A percentile compares a stretch with the other conserved stretches of the same genome.
These are phyloP conservation scores for Aphelenchoides bicaudatus DNA, from an alignment of 2,888 invertebrate genomes.

Conservation along the genomic window DNA sequence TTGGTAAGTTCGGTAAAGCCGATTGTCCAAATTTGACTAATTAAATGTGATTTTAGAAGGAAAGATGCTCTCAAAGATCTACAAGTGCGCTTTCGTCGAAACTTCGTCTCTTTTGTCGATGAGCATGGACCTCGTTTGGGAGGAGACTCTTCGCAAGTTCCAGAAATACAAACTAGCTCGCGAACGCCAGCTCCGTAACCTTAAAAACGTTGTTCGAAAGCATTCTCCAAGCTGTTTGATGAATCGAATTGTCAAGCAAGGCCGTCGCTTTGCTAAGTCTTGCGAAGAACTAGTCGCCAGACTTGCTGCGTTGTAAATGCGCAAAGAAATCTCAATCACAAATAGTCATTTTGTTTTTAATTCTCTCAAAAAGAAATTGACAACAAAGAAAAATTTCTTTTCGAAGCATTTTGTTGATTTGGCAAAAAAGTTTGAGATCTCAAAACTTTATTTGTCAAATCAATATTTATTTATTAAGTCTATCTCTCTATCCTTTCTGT, in stretches of 20 bases:
- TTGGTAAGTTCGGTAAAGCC: conserved; percentile 36
- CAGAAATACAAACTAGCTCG: conserved; percentile 30
- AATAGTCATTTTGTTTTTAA: too few species aligned
- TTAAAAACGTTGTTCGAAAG: conserved; percentile 3
- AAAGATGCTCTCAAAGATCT: conserved; percentile 52
- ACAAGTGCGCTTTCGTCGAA: conserved; percentile 53
- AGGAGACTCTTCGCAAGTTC: conserved; percentile 40
- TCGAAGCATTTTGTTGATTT: neutral
- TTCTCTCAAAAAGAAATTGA: too few species aligned
- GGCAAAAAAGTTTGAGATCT: too few species aligned
- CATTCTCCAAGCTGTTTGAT: conserved; percentile 20
- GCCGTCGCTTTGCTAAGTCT: conserved; percentile 48
- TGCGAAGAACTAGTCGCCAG: conserved; percentile 53
- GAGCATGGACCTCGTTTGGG: conserved; percentile 50
- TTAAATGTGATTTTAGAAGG: conserved; percentile 41
- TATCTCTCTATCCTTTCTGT: too few species aligned
- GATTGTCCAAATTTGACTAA: neutral
- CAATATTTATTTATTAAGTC: too few species aligned
- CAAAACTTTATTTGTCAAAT: too few species aligned
- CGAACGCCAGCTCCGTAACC: neutral
- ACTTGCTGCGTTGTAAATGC: conserved; percentile 27
- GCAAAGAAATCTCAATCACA: too few species aligned
- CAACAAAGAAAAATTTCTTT: too few species aligned
- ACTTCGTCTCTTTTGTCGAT: conserved; percentile 47
- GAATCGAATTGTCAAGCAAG: conserved; percentile 42